Evolutionary conservation across 2,797 vertebrate genomes (phyloP).

Genomic region (Hippopotamyrus pictus): DNA sequence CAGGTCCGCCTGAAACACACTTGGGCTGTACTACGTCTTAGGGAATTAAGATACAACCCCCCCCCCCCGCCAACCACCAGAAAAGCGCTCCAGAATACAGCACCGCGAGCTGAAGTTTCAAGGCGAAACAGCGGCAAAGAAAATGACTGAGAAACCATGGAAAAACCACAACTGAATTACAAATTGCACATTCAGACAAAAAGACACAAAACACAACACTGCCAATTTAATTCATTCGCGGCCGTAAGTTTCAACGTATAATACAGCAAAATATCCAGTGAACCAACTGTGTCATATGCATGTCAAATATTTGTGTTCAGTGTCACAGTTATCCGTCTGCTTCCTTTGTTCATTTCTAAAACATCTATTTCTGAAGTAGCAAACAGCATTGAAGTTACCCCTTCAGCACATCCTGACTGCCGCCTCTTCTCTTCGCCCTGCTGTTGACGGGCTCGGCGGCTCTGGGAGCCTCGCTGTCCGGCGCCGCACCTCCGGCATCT

Average conservation of each 20-base stretch:
- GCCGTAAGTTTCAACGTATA: background rate
- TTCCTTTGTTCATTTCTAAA: background rate
- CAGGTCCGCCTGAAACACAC: background rate
- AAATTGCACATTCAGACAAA: background rate
- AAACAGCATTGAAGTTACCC: slow-evolving; percentile 63
- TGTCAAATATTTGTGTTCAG: background rate
- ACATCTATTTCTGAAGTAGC: background rate
- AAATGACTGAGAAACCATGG: background rate
- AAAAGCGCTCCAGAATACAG: background rate
- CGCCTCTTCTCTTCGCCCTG: slow-evolving; percentile 81
- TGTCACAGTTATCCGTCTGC: background rate
- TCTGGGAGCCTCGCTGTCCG: slow-evolving; percentile 56
- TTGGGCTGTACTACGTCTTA: background rate
- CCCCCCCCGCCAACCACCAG: background rate
- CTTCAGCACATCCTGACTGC: slow-evolving; percentile 80
- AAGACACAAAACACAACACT: background rate
- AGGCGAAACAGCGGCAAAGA: background rate
- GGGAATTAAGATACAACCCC: background rate
- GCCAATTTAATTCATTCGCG: background rate
- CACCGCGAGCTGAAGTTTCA: background rate
- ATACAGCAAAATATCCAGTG: background rate
- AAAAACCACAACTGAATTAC: background rate
- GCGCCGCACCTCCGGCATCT: slow-evolving; percentile 54
- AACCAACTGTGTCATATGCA: background rate
- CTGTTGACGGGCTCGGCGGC: slow-evolving; percentile 68